Evolutionary conservation across 2,888 invertebrate species (phyloP).

Genomic region (Molorchus minor): DNA sequence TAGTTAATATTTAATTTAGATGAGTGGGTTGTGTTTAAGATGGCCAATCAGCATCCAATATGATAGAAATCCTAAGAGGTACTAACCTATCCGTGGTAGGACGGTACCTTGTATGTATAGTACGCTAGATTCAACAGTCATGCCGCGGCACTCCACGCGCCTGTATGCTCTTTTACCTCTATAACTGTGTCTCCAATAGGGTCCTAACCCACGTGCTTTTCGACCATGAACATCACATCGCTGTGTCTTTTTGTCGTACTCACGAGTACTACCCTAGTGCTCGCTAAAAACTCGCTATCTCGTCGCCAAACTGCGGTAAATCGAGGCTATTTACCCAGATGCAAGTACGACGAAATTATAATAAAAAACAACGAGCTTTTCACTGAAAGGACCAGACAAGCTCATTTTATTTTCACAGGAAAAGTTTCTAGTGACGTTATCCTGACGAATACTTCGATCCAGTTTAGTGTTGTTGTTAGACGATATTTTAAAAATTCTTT

Average conservation of each 20-base stretch:
- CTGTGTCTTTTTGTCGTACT: slow-evolving; percentile 24
- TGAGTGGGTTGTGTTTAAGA: slow-evolving; percentile 55
- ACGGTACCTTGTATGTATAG: slow-evolving; percentile 56
- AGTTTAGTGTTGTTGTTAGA: slow-evolving; percentile 57
- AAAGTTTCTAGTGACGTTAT: slow-evolving; percentile 58
- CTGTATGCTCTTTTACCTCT: slow-evolving; percentile 37
- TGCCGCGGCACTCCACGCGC: slow-evolving; percentile 56
- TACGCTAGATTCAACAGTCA: slow-evolving; percentile 52
- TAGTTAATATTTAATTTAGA: slow-evolving; percentile 52
- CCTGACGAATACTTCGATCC: slow-evolving; percentile 51
- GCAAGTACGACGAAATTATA: slow-evolving; percentile 57
- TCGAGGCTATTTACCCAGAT: slow-evolving; percentile 54
- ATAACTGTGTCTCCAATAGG: slow-evolving; percentile 13
- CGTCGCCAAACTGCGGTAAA: slow-evolving; percentile 43
- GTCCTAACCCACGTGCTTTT: slow-evolving; percentile 18
- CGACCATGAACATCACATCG: slow-evolving; percentile 27
- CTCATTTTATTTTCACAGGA: slow-evolving; percentile 59
- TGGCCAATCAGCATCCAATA: slow-evolving; percentile 56
- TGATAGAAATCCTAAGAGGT: slow-evolving; percentile 59
- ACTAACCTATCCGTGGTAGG: slow-evolving; percentile 57
- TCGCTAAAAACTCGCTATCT: slow-evolving; percentile 39
- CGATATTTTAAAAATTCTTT: slow-evolving; percentile 58
- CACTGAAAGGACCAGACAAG: slow-evolving; percentile 47
- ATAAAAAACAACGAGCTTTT: slow-evolving; percentile 55
- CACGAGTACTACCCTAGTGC: slow-evolving; percentile 18